Base-by-base conservation (phyloP, 2,797 vertebrate species). In the Lithobates pipiens region DNA sequence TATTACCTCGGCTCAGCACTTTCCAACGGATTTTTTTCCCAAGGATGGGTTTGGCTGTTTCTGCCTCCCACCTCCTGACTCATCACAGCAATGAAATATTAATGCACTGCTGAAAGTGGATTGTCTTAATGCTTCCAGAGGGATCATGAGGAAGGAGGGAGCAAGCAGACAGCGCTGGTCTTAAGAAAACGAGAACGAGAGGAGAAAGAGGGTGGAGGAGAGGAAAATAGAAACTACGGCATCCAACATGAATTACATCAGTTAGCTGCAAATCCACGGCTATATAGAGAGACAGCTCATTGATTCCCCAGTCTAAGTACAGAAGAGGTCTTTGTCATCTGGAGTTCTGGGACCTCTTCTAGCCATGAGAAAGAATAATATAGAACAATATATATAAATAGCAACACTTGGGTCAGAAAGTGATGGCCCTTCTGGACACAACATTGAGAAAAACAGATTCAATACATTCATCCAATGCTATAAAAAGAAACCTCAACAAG, bases 1-100 rank as follows among this genome's bases (percentile, higher is more conserved):
- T 42, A 69, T 71, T 77, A 61, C 65, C 36, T 32, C 44, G 9
- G 79, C 50, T 86, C 85, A 86, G 85, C 80, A 73, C 69, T 77
- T 82, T 82, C 54, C 71, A 21, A 67, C 4, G 8, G 25, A 29
- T 27, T 23, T 74, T 71, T 72, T 44, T 44, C 27, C 16, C 15
- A 39, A 42, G 50, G 57, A 71, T 32, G 46, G 44, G 46, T 27
- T 67, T 65, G 79, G 50, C 18, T 39, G 25, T 23, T 34, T 29
- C 75, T 50, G 75, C 85, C 75, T 77, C 80, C 80, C 80, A 63
- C 85, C 80, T 83, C 74, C 85, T 86, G 85, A 86, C 76, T 86
- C 85, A 86, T 78, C 76, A 82, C 46, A 82, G n/a, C 39, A 9
- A 86, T 86, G 44, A 86, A 86, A 83, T 83, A 86, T 86, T 86